Percentiles rank a stretch among this genome's conserved stretches.
These are phyloP conservation scores for Ethmia dodecea DNA, from an alignment of 2,888 invertebrate species.

Conservation along the genomic window DNA sequence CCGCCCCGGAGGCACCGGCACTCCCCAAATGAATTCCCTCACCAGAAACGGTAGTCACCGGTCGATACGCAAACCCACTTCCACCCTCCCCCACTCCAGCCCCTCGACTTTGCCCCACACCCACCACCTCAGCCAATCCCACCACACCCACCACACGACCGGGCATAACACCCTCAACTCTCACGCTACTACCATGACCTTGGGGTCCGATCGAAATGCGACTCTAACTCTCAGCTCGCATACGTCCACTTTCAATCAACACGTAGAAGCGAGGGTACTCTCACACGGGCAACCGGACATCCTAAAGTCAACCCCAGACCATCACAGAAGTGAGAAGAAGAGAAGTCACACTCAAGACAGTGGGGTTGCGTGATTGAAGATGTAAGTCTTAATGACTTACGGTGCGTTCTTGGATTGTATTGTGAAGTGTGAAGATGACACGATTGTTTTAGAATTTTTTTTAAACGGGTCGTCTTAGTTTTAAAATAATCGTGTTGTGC, in stretches of 20 bases:
- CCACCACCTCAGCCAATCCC: constrained; percentile 38
- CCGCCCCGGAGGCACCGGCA: constrained; percentile 84
- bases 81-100: constrained; percentile 60
- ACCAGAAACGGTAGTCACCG: constrained; percentile 84
- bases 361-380: constrained; percentile 59
- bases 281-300: constrained; percentile 87
- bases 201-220: constrained; percentile 53
- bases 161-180: constrained; percentile 79
- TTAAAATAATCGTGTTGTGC: not conserved
- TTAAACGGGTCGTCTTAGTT: not conserved
- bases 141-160: constrained; percentile 54
- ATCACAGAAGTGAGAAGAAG: constrained; percentile 75
- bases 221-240: constrained; percentile 58
- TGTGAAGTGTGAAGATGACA: not conserved
- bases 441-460: not conserved
- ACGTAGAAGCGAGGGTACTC: constrained; percentile 38
- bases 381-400: constrained; percentile 8
- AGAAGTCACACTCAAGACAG: constrained; percentile 56
- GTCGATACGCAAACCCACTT: constrained; percentile 66
- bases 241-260: constrained; percentile 50
- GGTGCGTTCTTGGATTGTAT: constrained; percentile 2
- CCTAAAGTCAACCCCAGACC: constrained; percentile 91
- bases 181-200: constrained; percentile 68
- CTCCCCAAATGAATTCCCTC: constrained; percentile 88
- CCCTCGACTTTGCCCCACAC: constrained; percentile 59